Conservation (phyloP, 30 jellyfish, hydroid and myxozoan species). For the Pseudorhiza aurosa region DNA sequence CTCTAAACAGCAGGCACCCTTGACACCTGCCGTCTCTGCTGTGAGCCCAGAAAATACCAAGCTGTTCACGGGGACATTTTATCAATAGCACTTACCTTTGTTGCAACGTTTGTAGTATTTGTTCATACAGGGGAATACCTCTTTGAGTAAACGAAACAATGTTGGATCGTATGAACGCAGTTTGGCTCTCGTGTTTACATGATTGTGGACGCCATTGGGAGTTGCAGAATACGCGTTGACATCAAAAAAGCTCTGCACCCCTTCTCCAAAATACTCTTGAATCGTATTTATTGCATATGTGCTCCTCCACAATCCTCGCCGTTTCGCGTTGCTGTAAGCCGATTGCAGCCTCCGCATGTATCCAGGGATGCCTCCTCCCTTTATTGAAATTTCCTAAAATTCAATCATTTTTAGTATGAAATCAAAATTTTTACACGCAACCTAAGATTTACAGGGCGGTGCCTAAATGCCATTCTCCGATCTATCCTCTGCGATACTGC, state of each 20-base stretch:
- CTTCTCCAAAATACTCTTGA: constrained; percentile 81
- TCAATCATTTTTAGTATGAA: too few relatives aligned
- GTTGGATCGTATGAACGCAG: constrained; percentile 66
- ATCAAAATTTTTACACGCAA: too few relatives aligned
- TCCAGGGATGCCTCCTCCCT: constrained; percentile 79
- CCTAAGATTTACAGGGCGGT: too few relatives aligned
- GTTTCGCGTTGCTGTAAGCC: constrained; percentile 65
- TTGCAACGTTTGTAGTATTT: constrained; percentile 65
- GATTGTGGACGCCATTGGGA: constrained; percentile 77
- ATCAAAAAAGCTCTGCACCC: constrained; percentile 77
- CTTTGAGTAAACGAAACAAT: constrained; percentile 53
- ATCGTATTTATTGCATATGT: constrained; percentile 76
- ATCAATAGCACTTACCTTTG: constrained; percentile 14
- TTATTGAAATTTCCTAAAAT: constrained; percentile 63
- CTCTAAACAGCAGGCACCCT: too few relatives aligned
- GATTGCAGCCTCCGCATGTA: constrained; percentile 52
- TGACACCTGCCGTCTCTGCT: too few relatives aligned
- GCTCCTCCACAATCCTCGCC: constrained; percentile 75
- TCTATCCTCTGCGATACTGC: too few relatives aligned
- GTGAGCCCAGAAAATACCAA: too few relatives aligned
- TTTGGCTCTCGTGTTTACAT: constrained; percentile 72
- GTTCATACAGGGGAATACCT: constrained; percentile 78
- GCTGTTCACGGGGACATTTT: too few relatives aligned
- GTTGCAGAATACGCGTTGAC: constrained; percentile 69
- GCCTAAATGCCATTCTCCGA: too few relatives aligned